These are phyloP conservation scores for Oncopeltus fasciatus DNA, from an alignment of 1,140 invertebrate genomes.

Conservation along the genomic window DNA sequence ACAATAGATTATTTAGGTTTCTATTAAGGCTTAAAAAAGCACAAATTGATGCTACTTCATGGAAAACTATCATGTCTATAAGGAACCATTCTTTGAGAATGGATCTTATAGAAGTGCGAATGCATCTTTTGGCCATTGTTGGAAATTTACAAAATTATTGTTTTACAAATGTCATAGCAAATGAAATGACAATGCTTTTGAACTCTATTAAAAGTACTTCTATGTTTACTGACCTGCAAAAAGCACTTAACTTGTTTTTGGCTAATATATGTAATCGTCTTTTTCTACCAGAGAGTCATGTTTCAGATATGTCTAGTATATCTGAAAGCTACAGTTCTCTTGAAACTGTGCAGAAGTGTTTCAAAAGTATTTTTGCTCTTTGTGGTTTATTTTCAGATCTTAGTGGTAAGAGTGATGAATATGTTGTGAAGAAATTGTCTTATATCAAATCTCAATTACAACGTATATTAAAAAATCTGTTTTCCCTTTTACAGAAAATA, in stretches of 20 bases:
- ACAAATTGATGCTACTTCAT: background rate
- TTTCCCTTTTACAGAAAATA: background rate
- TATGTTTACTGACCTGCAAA: background rate
- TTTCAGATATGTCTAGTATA: background rate
- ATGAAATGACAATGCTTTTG: background rate
- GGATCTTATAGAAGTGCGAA: background rate
- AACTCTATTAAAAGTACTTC: background rate
- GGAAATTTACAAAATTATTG: constrained; percentile 14
- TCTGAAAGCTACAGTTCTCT: background rate
- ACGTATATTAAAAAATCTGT: background rate
- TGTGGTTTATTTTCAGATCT: background rate
- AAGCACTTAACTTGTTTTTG: background rate
- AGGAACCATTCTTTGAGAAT: background rate
- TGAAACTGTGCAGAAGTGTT: background rate
- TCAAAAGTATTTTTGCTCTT: background rate
- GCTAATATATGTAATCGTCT: background rate
- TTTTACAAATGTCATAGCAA: constrained; percentile 9
- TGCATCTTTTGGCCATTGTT: background rate
- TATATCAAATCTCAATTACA: background rate
- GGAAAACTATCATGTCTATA: background rate
- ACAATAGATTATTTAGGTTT: constrained; percentile 4
- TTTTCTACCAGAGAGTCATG: background rate
- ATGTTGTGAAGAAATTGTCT: background rate
- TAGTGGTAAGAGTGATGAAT: background rate
- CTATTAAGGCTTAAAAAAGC: background rate